Base-by-base conservation (phyloP, 2,113 vertebrate species). In the Hippocampus zosterae region DNA sequence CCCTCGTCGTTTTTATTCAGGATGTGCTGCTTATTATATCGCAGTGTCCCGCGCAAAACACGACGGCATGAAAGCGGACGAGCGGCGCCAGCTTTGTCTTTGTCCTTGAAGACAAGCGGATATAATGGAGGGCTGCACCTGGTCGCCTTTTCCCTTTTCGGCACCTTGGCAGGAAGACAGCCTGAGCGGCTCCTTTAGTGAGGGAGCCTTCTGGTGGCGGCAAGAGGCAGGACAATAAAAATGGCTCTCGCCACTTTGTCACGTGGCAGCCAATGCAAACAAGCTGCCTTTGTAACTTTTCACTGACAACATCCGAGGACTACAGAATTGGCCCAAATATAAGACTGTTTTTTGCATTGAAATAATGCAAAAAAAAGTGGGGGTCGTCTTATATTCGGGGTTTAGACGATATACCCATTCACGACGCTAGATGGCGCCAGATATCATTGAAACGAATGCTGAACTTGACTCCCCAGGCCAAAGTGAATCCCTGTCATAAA, bases 191-290 rank as follows among this genome's bases (percentile, higher is more conserved):
- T 84, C 76, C 88, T 84, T 88, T 88, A 87, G 76, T 76, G 25
- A 89, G 88, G 81, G 89, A 88, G 88, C 88, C 89, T 86, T 87
- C 89, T 90, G 78, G 86, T 91, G 89, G 89, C 83, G 74, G 86
- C 59, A 84, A 78, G 75, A 78, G 87, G 89, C 78, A 90, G 76
- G 77, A 64, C 89, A 89, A 42, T n/a, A n/a, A 37, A 88, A 89
- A 42, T 37, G n/a, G 8, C 63, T 48, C 42, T 21, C 44, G 9
- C 0, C 8, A 10, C 16, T 11, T 44, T 60, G 27, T 33, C 13
- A 8, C 57, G 1, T 33, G 15, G 18, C 15, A 8, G n/a, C 23
- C 23, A 21, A 27, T 1, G 55, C 23, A 27, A 27, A 57, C 12
- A 1, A 57, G 11, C 55, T 15, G 23, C 25, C 11, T 57, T 27